Percentiles rank a stretch among this genome's conserved stretches.
These are phyloP conservation scores for Eriosoma lanigerum DNA, from an alignment of 1,140 invertebrate genomes.

Conservation along the genomic window DNA sequence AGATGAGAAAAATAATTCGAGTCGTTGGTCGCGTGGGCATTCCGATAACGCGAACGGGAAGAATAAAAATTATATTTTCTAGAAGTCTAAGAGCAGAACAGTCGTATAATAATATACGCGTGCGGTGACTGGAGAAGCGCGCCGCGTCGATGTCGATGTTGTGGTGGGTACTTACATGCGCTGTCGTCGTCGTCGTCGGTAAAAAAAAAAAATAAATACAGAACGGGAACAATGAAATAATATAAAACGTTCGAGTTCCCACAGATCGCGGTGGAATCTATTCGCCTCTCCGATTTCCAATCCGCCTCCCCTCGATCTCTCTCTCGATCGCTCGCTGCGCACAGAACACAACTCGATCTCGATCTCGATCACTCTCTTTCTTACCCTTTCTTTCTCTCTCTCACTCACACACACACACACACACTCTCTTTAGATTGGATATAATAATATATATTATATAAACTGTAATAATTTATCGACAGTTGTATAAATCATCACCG, in stretches of 20 bases:
- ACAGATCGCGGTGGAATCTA: slow-evolving; percentile 16
- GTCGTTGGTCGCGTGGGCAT: slow-evolving; percentile 8
- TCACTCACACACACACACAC: too few relatives aligned
- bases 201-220: slow-evolving; percentile 25
- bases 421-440: too few relatives aligned
- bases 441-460: too few relatives aligned
- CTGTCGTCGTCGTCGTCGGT: background rate
- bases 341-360: background rate
- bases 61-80: too few relatives aligned
- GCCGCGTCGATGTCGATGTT: too few relatives aligned
- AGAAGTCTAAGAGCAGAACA: too few relatives aligned
- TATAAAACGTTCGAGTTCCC: slow-evolving; percentile 51
- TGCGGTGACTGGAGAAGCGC: too few relatives aligned
- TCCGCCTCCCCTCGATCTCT: background rate
- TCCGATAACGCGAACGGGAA: slow-evolving; percentile 5
- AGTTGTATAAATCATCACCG: slow-evolving; percentile 41
- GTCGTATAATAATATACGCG: too few relatives aligned
- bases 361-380: background rate
- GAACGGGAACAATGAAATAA: slow-evolving; percentile 49
- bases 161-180: too few relatives aligned
- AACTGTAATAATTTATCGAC: slow-evolving; percentile 45
- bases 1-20: background rate
- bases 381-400: too few relatives aligned
- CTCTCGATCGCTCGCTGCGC: background rate
- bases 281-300: slow-evolving; percentile 36